These are phyloP conservation scores for Heliconius ethilla DNA, from an alignment of 2,888 invertebrate genomes.

Conservation along the genomic window DNA sequence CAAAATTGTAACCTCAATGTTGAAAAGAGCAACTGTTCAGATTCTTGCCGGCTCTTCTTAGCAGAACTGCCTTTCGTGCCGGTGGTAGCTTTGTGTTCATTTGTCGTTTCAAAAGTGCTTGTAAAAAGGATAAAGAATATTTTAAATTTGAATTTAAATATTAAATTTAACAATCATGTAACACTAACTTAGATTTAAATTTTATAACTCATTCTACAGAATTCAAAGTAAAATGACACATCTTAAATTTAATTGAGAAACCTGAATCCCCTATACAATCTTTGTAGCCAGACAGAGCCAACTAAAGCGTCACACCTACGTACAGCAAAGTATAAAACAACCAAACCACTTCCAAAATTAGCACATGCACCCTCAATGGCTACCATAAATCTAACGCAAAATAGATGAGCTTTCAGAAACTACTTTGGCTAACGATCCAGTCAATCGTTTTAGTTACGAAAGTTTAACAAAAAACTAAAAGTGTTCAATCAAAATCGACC, in stretches of 20 bases:
- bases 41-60: too few relatives aligned
- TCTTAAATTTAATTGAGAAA: too few relatives aligned
- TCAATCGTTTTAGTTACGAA: slow-evolving; percentile 19
- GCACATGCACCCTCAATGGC: slow-evolving; percentile 6
- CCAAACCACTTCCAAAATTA: not conserved
- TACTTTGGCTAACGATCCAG: slow-evolving; percentile 23
- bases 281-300: not conserved
- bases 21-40: too few relatives aligned
- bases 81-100: too few relatives aligned
- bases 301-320: not conserved
- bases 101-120: too few relatives aligned
- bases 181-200: too few relatives aligned
- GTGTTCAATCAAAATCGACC: slow-evolving; percentile 26
- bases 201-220: not conserved
- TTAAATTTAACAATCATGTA: too few relatives aligned
- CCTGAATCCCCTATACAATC: not conserved
- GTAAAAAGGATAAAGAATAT: too few relatives aligned
- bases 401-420: slow-evolving; percentile 23
- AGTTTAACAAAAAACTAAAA: slow-evolving; percentile 22
- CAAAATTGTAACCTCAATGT: too few relatives aligned
- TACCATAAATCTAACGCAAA: slow-evolving; percentile 2
- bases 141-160: too few relatives aligned
- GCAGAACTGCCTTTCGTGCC: too few relatives aligned
- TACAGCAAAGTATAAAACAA: not conserved
- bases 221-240: not conserved